A percentile compares a stretch with the other conserved stretches of the same genome.
Evolutionary conservation across 2,888 invertebrate species (phyloP).

Genomic region (Drosophila merina): DNA sequence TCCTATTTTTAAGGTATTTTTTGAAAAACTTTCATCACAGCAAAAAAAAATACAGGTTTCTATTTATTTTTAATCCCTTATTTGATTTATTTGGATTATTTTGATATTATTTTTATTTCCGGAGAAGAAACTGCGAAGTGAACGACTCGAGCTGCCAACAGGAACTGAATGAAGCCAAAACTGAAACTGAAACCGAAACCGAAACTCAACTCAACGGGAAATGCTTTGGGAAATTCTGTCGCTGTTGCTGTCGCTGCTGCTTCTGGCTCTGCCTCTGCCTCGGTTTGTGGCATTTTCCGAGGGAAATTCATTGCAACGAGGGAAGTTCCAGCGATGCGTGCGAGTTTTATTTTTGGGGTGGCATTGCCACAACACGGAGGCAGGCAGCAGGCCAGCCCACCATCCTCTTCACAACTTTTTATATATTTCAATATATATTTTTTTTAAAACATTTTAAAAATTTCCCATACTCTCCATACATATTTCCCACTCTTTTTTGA

Average conservation of each 20-base stretch:
- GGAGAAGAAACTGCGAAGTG: constrained; percentile 13
- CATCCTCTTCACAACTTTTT: neutral
- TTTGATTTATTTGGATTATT: neutral
- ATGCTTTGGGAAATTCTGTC: constrained; percentile 30
- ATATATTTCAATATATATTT: neutral
- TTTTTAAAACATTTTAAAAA: neutral
- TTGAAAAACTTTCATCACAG: constrained; percentile 8
- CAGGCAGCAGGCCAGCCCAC: constrained; percentile 3
- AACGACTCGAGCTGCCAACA: constrained; percentile 34
- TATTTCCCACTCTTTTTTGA: no score
- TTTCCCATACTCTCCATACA: no score
- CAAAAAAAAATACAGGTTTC: neutral
- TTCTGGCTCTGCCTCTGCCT: constrained; percentile 2
- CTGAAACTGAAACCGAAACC: constrained; percentile 30
- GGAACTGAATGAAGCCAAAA: constrained; percentile 26
- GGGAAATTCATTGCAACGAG: constrained; percentile 28
- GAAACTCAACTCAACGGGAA: constrained; percentile 12
- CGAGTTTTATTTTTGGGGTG: constrained; percentile 67
- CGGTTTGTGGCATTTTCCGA: constrained; percentile 3
- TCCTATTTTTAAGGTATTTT: neutral
- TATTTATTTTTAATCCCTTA: neutral
- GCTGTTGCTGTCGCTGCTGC: neutral
- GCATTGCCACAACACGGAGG: constrained; percentile 19
- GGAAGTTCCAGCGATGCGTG: constrained; percentile 41
- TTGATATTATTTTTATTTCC: neutral